phyloP scores from a whole-genome alignment of 2,113 vertebrate genomes.

The Actenoides lindsayi region DNA sequence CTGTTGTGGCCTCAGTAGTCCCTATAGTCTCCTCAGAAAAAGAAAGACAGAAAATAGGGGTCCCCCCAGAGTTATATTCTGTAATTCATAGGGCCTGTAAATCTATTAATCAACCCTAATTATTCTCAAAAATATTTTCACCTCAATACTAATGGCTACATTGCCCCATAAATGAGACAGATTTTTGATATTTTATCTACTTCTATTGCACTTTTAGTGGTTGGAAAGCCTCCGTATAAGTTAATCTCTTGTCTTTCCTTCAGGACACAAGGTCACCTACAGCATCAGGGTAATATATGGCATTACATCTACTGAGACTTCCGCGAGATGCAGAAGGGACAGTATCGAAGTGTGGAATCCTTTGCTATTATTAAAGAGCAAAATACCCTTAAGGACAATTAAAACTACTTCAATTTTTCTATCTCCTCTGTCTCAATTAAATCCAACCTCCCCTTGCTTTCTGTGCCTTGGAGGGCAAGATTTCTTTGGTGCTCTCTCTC shows the following conservation, averaged over 20 bases:
- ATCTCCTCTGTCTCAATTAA: neutral
- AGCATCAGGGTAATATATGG: constrained; percentile 16
- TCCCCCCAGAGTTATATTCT: neutral
- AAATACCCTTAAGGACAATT: neutral
- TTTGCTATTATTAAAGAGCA: neutral
- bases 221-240: constrained; percentile 20
- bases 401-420: neutral
- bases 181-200: constrained; percentile 28
- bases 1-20: neutral
- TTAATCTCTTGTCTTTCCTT: constrained; percentile 45
- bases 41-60: neutral
- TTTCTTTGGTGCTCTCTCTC: neutral
- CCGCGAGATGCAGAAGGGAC: neutral
- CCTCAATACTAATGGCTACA: neutral
- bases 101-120: neutral
- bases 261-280: constrained; percentile 20
- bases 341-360: neutral
- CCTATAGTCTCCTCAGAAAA: neutral
- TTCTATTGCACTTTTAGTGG: neutral
- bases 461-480: neutral
- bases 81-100: neutral
- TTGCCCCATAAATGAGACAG: neutral
- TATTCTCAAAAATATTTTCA: constrained; percentile 26
- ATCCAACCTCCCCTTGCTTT: neutral
- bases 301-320: neutral